Base-by-base conservation (phyloP, 1,140 invertebrate species). In the Brachionus koreanus region DNA sequence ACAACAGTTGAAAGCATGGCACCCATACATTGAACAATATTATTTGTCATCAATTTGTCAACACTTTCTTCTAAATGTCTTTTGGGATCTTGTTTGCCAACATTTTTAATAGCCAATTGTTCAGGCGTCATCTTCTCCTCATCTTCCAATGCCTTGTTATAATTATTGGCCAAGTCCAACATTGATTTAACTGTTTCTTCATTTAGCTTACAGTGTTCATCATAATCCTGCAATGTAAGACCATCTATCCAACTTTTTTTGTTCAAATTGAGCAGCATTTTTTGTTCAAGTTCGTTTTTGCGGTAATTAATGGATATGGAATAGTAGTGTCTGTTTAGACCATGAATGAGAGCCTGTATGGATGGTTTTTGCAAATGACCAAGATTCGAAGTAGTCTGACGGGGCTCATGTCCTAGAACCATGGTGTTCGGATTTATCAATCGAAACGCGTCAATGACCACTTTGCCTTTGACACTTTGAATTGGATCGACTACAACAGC, bases 201-300 rank as follows among this genome's bases (percentile, higher is more conserved):
- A 85, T 91, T 92, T 2, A 94, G 90, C 83, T 92, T 91, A 89
- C 95, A 96, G 86, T 99, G 97, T 67, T 96, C 93, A 81, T 94
- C 92, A 89, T 98, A 99, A 89, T 99, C 95, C 72, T 95, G 92
- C 63, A 99, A 89, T 29, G 93, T 95, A 3, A 99, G 91, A 23
- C 97, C 97, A 90, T 99, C 97, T 91, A 97, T 97, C 98, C 98
- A 99, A 1, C 95, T 97, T 88, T 98, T 98, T 89, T 99, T 99
- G 87, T 99, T 95, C 63, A 99, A 90, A 91, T 99, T 99, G 35
- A 99, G 89, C 46, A 99, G 89, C 98, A 99, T 99, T 91, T 91
- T 98, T 87, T 99, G 97, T 89, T 99, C 98, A 67, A 98, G 88
- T 89, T 98, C 95, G 90, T 98, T 98, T 88, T 98, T 99, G 82